Base-by-base conservation (phyloP, 2,888 invertebrate genomes). In the Drosophila algonquin region DNA sequence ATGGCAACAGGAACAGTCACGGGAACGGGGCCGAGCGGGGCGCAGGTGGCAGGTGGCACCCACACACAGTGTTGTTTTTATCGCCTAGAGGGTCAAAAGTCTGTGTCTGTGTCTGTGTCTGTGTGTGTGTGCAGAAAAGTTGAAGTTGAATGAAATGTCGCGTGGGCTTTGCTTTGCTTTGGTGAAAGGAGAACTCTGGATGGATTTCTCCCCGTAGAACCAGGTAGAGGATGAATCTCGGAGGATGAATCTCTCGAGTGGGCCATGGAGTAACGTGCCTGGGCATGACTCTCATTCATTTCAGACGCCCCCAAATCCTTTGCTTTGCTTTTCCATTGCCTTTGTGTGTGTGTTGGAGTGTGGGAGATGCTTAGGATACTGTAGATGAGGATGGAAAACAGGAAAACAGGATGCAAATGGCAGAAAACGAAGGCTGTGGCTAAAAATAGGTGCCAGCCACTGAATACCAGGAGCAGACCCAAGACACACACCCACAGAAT, bases 181-280 rank as follows among this genome's bases (percentile, higher is more conserved):
- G 12, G 14, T 18, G 8, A 6, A 10, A 21, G 18, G 10, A 54
- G 14, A 54, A 45, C 56, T 47, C 57, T 16, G 18, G 59, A 16
- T 8, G 54, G 50, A 69, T 45, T 70, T 46, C 51, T n/a, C 7
- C 27, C 27, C 27, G 27, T 27, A 27, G 27, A 27, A 27, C 30
- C 30, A 2, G 0, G 30, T 27, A 16, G 44, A 32, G 16, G 14
- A 10, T 40, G 32, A n/a, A 52, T 18, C n/a, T 14, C 71, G 16
- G 44, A 30, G n/a, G 14, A 10, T 48, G 32, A n/a, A 52, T 24
- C 16, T 12, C 72, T 62, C 72, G 52, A 71, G 71, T 71, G 71
- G 71, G 56, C 57, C 50, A 24, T 5, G 24, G 44, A 55, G 67
- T 30, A 58, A 73, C 74, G 73, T 73, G 73, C 73, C 63, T 53